phyloP scores from a whole-genome alignment of 2,113 vertebrate species.

The Chroicocephalus ridibundus region DNA sequence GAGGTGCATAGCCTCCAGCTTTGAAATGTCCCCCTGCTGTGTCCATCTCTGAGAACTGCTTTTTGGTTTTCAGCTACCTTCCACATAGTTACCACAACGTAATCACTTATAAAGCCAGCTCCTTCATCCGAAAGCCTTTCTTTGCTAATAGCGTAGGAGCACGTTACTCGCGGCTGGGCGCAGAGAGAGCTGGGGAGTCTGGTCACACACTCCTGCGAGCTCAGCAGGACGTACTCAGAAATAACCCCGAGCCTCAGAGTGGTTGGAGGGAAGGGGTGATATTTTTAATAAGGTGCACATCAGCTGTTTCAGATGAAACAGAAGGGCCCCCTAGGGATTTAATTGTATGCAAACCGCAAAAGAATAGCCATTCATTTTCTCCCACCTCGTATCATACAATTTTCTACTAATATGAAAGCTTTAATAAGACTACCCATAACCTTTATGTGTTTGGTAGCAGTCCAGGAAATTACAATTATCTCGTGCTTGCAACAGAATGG shows the following conservation, averaged over 20 bases:
- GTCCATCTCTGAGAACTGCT: background rate
- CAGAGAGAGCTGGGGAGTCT: background rate
- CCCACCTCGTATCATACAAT: background rate
- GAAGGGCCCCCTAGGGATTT: background rate
- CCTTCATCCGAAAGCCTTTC: background rate
- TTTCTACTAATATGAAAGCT: background rate
- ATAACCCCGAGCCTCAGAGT: background rate
- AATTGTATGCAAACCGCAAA: background rate
- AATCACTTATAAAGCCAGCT: background rate
- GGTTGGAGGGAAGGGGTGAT: background rate
- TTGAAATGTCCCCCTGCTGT: background rate
- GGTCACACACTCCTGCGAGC: background rate
- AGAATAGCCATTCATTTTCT: slow-evolving; percentile 12
- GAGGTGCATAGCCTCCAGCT: background rate
- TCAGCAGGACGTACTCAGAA: background rate
- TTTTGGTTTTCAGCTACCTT: background rate
- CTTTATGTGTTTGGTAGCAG: background rate
- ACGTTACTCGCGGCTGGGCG: rapidly evolving
- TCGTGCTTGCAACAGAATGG: background rate
- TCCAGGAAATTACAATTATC: slow-evolving; percentile 18
- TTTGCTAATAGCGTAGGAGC: background rate
- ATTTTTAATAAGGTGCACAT: background rate
- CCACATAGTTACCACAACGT: background rate
- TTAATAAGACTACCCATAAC: slow-evolving; percentile 22
- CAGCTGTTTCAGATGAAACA: background rate